Evolutionary conservation across 2,113 vertebrate genomes (phyloP).

Genomic region (Herpailurus yagouaroundi): DNA sequence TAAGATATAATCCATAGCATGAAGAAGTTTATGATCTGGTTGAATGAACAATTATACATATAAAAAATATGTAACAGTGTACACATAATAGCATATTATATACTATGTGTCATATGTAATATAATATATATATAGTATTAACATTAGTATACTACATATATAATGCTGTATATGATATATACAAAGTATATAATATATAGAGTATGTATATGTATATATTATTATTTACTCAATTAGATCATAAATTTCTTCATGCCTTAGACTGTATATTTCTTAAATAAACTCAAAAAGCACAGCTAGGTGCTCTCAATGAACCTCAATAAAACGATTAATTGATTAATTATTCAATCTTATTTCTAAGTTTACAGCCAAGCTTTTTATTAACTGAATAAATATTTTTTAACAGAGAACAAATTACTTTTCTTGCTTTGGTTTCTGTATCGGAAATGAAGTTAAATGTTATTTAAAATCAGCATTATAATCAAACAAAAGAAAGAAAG

Average conservation of each 20-base stretch:
- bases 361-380: conserved; percentile 19
- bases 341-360: background rate
- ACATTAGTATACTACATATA: background rate
- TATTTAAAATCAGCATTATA: conserved; percentile 44
- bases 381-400: conserved; percentile 26
- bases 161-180: background rate
- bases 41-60: background rate
- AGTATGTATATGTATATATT: background rate
- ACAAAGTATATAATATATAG: background rate
- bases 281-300: background rate
- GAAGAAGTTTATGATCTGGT: background rate
- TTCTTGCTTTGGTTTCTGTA: background rate
- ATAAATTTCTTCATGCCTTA: conserved; percentile 2
- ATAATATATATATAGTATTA: background rate
- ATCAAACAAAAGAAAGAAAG: conserved; percentile 9
- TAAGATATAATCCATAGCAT: background rate
- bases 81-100: background rate
- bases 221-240: background rate
- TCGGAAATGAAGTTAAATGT: conserved; percentile 28
- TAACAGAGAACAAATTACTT: background rate
- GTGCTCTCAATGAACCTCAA: background rate
- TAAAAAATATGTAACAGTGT: background rate
- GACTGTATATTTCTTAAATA: conserved; percentile 11
- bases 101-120: background rate
- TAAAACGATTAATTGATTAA: background rate